A percentile compares a stretch with the other conserved stretches of the same genome.
phyloP scores from a whole-genome alignment of 2,888 invertebrate species.

The Endomychus coccineus region DNA sequence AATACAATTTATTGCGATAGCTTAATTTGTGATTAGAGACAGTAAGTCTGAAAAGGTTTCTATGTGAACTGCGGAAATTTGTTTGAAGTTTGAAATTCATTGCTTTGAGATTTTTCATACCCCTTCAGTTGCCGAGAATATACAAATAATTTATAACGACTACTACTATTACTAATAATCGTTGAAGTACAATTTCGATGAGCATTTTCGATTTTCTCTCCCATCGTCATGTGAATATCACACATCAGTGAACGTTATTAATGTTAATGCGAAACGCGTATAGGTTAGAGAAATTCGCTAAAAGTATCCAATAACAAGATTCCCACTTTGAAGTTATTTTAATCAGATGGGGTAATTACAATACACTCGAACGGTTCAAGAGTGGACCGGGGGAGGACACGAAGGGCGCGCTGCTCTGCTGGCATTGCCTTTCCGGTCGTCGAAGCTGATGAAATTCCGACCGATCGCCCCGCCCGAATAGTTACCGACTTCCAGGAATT shows the following conservation, averaged over 20 bases:
- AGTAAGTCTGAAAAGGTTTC: no score
- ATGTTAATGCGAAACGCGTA: slow-evolving; percentile 6
- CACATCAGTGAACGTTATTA: slow-evolving; percentile 1
- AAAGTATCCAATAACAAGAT: slow-evolving; percentile 40
- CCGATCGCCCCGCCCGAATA: slow-evolving; percentile 42
- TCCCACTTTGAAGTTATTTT: slow-evolving; percentile 44
- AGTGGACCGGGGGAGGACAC: slow-evolving; percentile 28
- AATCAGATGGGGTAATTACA: slow-evolving; percentile 40
- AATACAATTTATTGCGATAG: no score
- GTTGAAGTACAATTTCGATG: no score
- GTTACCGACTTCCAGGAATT: slow-evolving; percentile 44
- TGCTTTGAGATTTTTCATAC: no score
- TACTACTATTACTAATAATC: no score
- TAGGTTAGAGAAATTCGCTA: slow-evolving; percentile 1
- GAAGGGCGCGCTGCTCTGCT: slow-evolving; percentile 36
- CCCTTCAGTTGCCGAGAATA: no score
- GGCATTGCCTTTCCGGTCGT: slow-evolving; percentile 55
- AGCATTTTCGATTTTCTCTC: not conserved
- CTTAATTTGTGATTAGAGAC: no score
- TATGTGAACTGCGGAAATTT: no score
- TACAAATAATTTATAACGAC: no score
- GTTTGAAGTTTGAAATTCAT: no score
- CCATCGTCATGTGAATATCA: slow-evolving; percentile 1
- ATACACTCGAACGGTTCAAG: slow-evolving; percentile 36
- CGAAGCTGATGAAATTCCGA: slow-evolving; percentile 49